Evolutionary conservation across 2,888 invertebrate genomes (phyloP).

Genomic region (Leptinotarsa rubiginosa): DNA sequence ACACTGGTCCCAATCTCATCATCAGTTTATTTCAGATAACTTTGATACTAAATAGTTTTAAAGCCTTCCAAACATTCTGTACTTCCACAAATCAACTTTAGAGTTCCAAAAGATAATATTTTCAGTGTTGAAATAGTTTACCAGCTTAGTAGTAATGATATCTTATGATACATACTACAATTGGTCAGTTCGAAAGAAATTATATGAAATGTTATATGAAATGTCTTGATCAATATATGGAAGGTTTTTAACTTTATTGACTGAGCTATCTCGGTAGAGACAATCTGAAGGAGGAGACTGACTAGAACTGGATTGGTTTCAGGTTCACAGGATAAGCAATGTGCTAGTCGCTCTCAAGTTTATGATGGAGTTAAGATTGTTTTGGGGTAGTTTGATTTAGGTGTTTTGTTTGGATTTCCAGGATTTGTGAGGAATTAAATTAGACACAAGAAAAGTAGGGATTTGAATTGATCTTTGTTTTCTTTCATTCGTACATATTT

Average conservation of each 20-base stretch:
- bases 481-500: neutral
- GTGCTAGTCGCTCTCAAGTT: slow-evolving; percentile 35
- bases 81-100: too few species aligned
- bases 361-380: slow-evolving; percentile 47
- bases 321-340: slow-evolving; percentile 26
- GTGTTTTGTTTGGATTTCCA: slow-evolving; percentile 39
- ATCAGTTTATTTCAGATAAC: too few species aligned
- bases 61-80: too few species aligned
- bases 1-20: too few species aligned
- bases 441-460: neutral
- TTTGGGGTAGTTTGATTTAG: slow-evolving; percentile 50
- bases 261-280: neutral
- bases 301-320: slow-evolving; percentile 23
- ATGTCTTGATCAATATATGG: too few species aligned
- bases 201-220: too few species aligned
- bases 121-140: too few species aligned
- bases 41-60: too few species aligned
- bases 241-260: neutral
- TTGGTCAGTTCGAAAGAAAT: too few species aligned
- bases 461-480: neutral
- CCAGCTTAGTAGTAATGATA: too few species aligned
- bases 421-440: slow-evolving; percentile 5
- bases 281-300: slow-evolving; percentile 5
- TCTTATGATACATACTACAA: too few species aligned
- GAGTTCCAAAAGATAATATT: too few species aligned